These are phyloP conservation scores for Phoxinus phoxinus DNA, from an alignment of 2,113 vertebrate genomes.

Conservation along the genomic window DNA sequence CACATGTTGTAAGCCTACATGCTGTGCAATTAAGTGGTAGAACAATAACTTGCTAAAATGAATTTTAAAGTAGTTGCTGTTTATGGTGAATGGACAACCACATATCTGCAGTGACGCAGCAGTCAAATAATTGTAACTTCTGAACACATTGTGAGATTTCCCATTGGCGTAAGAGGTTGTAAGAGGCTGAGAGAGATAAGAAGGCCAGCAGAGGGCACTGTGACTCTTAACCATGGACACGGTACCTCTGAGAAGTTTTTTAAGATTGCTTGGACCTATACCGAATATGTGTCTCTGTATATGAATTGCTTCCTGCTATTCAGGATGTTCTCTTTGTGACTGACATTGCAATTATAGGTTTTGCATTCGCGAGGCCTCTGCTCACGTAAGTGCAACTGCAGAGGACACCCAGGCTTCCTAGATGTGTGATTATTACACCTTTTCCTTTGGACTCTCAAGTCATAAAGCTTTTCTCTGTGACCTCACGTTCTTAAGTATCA, in stretches of 20 bases:
- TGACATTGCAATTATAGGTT: slow-evolving; percentile 80
- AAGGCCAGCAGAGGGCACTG: slow-evolving; percentile 72
- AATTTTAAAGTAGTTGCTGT: background rate
- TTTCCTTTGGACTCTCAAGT: background rate
- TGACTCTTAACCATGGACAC: slow-evolving; percentile 52
- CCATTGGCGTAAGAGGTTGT: background rate
- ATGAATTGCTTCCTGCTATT: slow-evolving; percentile 74
- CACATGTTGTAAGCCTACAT: background rate
- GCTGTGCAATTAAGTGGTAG: background rate
- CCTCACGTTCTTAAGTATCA: background rate
- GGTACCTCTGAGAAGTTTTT: slow-evolving; percentile 40
- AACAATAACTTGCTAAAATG: background rate
- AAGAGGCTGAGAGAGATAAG: background rate
- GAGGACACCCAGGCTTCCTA: slow-evolving; percentile 52
- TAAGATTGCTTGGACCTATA: slow-evolving; percentile 17
- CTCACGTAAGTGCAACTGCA: slow-evolving; percentile 58
- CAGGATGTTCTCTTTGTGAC: slow-evolving; percentile 70
- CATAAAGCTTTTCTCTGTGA: background rate
- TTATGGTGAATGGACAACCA: background rate
- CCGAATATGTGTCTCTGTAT: slow-evolving; percentile 49
- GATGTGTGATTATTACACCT: slow-evolving; percentile 64
- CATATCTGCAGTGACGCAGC: background rate
- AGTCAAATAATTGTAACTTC: background rate
- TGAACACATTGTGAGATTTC: background rate
- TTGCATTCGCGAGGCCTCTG: slow-evolving; percentile 78